Evolutionary conservation across 2,888 invertebrate species (phyloP).

Genomic region (Trilocha varians): DNA sequence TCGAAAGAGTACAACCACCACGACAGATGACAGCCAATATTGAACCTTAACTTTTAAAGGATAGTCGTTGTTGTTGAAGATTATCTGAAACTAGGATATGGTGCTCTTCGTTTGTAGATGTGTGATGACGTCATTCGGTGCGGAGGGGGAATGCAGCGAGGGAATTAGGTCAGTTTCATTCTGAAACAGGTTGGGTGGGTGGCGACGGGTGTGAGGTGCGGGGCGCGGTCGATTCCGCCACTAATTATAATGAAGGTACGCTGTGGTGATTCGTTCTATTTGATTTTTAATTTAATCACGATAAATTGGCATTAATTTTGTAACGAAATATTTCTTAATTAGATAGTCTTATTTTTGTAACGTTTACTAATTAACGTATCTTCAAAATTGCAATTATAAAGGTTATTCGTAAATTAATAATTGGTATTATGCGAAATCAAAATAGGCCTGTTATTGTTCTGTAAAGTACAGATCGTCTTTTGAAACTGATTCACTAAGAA

Average conservation of each 20-base stretch:
- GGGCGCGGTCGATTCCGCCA: conserved; percentile 34
- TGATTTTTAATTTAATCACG: too few species aligned
- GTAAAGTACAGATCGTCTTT: too few species aligned
- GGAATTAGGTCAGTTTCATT: conserved; percentile 78
- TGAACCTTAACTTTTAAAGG: conserved; percentile 11
- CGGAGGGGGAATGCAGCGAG: conserved; percentile 58
- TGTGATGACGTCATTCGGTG: conserved; percentile 72
- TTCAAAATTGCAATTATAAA: too few species aligned
- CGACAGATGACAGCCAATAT: conserved; percentile 11
- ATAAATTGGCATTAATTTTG: too few species aligned
- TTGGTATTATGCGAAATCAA: too few species aligned
- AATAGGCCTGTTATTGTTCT: too few species aligned
- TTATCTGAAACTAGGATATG: conserved; percentile 31
- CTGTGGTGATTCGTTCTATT: conserved; percentile 8
- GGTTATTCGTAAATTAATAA: too few species aligned
- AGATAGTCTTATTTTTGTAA: too few species aligned
- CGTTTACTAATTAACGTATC: too few species aligned
- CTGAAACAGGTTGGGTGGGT: conserved; percentile 68
- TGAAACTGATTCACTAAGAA: too few species aligned
- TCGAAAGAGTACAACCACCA: conserved; percentile 27
- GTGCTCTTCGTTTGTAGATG: conserved; percentile 33
- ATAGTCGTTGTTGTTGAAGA: conserved; percentile 17
- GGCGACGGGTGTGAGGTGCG: conserved; percentile 29
- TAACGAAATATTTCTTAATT: too few species aligned
- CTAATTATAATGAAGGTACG: conserved; percentile 30